Base-by-base conservation (phyloP, 2,888 invertebrate genomes). In the Melanotus villosus region DNA sequence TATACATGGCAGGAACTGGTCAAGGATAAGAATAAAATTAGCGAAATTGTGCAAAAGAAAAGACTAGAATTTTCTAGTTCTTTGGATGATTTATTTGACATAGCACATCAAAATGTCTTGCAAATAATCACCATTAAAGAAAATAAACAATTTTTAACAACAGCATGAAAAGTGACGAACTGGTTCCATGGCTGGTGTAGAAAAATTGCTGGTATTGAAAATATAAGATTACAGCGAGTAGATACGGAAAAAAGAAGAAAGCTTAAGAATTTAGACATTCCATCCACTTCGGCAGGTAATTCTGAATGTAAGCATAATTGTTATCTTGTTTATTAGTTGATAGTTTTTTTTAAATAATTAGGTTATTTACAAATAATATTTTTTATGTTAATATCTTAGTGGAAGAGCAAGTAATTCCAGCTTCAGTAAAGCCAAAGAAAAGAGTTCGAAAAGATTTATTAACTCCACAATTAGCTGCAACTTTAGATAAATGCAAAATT, bases 1-100 rank as follows among this genome's bases (percentile, higher is more conserved):
- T 12, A n/a, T 38, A 23, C 56, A 16, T 64, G 64, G 54, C 21
- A 26, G 9, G 56, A 23, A 4, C 23, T 54, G 30, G 30, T 54
- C 18, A 54, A 65, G 23, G n/a, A 47, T 14, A 43, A 19, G 14
- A 45, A 65, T 19, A 32, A 18, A 45, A 43, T 5, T n/a, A 30
- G 54, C 14, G 36, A 30, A 45, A 32, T 3, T 26, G n/a, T 19
- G 9, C 38, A 52, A 14, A 21, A 34, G 34, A 7, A 43, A 36
- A n/a, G 57, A 41, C 23, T 23, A 59, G 9, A 32, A 32, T 6
- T 65, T 41, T 14, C 1, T 26, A 16, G 9, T n/a, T 12, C 43
- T 38, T 34, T 65, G 47, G 47, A 65, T 30, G 56, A 65, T 56
- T 23, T 65, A n/a, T 65, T 65, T 57, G 65, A 65, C 18, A 65